phyloP scores from a whole-genome alignment of 2,113 vertebrate species.

The Lagopus leucura region DNA sequence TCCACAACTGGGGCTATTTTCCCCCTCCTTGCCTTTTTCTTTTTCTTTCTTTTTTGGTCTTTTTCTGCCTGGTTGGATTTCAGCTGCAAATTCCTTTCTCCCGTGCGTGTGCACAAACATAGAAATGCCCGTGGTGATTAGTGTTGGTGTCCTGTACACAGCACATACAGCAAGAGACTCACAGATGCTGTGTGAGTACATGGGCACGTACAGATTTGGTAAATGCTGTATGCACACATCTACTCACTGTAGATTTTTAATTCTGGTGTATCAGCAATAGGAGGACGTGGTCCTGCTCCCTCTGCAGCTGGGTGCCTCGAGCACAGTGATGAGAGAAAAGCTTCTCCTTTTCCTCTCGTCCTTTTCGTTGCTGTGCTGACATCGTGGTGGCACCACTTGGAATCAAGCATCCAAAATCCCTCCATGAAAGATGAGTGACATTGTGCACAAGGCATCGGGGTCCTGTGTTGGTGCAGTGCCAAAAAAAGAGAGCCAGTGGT shows the following conservation, averaged over 20 bases:
- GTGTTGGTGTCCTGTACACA: constrained; percentile 45
- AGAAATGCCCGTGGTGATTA: not conserved
- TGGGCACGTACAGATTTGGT: too few relatives aligned
- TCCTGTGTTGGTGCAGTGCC: too few relatives aligned
- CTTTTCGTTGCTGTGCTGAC: not conserved
- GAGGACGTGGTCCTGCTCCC: not conserved
- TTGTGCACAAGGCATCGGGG: too few relatives aligned
- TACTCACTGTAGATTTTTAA: constrained; percentile 24
- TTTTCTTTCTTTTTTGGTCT: not conserved
- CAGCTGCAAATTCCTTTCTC: not conserved
- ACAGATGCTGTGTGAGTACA: too few relatives aligned
- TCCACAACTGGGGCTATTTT: not conserved
- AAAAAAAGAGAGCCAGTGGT: too few relatives aligned
- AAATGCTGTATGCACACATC: not conserved
- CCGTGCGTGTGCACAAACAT: not conserved
- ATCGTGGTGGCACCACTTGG: not conserved
- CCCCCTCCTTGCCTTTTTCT: fast-evolving
- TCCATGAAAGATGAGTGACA: too few relatives aligned
- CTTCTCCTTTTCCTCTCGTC: not conserved
- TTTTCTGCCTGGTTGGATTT: not conserved
- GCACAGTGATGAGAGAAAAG: not conserved
- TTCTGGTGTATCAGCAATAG: constrained; percentile 61
- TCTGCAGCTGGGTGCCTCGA: not conserved
- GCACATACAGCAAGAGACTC: not conserved
- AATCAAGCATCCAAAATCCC: too few relatives aligned